Percentiles rank a stretch among this genome's conserved stretches.
Evolutionary conservation across 2,797 vertebrate species (phyloP).

Genomic region (Hoplostethus mediterraneus): DNA sequence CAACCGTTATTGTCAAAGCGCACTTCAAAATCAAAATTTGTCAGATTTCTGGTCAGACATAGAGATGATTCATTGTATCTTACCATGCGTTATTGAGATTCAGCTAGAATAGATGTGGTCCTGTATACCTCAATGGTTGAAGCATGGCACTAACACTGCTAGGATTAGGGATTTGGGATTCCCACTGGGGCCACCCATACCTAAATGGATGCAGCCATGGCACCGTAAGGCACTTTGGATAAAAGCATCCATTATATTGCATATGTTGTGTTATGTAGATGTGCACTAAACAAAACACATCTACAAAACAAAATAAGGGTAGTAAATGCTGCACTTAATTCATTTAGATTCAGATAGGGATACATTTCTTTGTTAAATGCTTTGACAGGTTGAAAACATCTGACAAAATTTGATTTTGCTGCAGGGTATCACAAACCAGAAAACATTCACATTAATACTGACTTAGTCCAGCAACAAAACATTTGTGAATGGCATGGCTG

Average conservation of each 20-base stretch:
- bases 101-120: slow-evolving; percentile 32
- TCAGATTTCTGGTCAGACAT: slow-evolving; percentile 56
- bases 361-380: slow-evolving; percentile 16
- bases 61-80: slow-evolving; percentile 17
- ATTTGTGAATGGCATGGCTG: slow-evolving; percentile 71
- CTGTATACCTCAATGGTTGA: slow-evolving; percentile 62
- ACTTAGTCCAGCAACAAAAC: slow-evolving; percentile 72
- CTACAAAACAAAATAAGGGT: slow-evolving; percentile 21
- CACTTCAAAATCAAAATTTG: slow-evolving; percentile 74
- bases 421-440: slow-evolving; percentile 74
- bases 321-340: slow-evolving; percentile 37
- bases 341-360: slow-evolving; percentile 14
- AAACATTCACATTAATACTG: slow-evolving; percentile 86
- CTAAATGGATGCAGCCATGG: slow-evolving; percentile 38
- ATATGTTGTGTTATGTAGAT: slow-evolving; percentile 12
- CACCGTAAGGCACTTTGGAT: slow-evolving; percentile 48
- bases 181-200: slow-evolving; percentile 33
- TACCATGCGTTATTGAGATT: slow-evolving; percentile 17
- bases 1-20: slow-evolving; percentile 56
- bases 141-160: slow-evolving; percentile 35
- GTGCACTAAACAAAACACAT: not conserved
- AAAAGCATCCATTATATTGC: slow-evolving; percentile 39
- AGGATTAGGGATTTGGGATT: slow-evolving; percentile 31
- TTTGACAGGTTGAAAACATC: slow-evolving; percentile 57
- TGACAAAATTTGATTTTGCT: slow-evolving; percentile 76